phyloP scores from a whole-genome alignment of 2,797 vertebrate genomes.

The Rhabdomys pumilio region DNA sequence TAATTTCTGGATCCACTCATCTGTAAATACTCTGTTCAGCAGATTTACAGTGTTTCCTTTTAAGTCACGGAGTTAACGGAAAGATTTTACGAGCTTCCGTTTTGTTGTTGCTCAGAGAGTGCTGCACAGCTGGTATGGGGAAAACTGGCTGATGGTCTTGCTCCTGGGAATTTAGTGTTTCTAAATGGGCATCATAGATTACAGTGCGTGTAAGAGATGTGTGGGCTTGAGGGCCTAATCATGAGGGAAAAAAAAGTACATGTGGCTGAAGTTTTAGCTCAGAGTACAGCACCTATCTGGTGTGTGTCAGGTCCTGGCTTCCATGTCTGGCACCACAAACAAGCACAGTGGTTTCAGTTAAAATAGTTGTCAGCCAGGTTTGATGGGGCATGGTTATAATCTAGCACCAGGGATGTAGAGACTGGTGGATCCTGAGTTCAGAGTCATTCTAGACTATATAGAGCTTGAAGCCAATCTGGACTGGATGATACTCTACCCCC shows the following conservation, averaged over 20 bases:
- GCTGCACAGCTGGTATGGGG: not conserved
- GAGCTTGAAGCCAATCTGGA: not conserved
- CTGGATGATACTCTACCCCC: not conserved
- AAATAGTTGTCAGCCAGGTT: not conserved
- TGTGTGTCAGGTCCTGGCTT: not conserved
- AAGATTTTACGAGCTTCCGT: slow-evolving; percentile 51
- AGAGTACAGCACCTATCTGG: not conserved
- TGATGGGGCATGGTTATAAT: not conserved
- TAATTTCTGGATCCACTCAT: slow-evolving; percentile 55
- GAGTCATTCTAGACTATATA: not conserved
- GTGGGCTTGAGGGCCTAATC: not conserved
- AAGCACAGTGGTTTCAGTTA: slow-evolving; percentile 15
- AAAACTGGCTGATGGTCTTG: slow-evolving; percentile 1
- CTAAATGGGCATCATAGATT: not conserved
- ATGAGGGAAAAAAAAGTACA: not conserved
- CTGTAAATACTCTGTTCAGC: slow-evolving; percentile 10
- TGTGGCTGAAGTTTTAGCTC: not conserved
- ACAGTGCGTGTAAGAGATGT: not conserved
- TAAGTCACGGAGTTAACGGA: not conserved
- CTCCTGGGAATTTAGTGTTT: not conserved
- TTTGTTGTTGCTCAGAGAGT: slow-evolving; percentile 32
- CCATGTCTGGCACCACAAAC: not conserved
- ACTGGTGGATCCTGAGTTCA: not conserved
- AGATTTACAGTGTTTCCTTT: slow-evolving; percentile 56
- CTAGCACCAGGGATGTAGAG: not conserved